phyloP scores from a whole-genome alignment of 2,797 vertebrate species.

The Galagoides demidoff region DNA sequence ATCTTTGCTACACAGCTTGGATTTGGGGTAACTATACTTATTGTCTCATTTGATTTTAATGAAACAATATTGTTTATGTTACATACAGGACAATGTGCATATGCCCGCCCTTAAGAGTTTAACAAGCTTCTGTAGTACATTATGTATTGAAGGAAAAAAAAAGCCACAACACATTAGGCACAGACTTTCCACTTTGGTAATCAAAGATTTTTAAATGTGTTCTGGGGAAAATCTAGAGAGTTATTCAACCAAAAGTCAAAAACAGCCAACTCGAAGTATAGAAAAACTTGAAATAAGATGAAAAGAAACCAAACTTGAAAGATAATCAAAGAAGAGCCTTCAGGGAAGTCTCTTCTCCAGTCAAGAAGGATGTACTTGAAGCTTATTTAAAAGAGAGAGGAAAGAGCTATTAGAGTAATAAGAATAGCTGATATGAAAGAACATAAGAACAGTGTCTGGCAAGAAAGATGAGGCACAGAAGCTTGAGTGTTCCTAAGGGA shows the following conservation, averaged over 20 bases:
- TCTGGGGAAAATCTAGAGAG: conserved; percentile 37
- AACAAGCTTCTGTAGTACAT: conserved; percentile 24
- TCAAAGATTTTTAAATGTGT: conserved; percentile 52
- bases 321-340: conserved; percentile 63
- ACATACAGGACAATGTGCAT: neutral
- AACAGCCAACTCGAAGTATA: conserved; percentile 17
- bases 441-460: neutral
- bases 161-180: neutral
- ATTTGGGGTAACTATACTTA: neutral
- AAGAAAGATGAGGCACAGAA: conserved; percentile 34
- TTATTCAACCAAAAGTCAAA: conserved; percentile 51
- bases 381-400: conserved; percentile 50
- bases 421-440: conserved; percentile 51
- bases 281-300: conserved; percentile 53
- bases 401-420: conserved; percentile 58
- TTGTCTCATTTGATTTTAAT: conserved; percentile 21
- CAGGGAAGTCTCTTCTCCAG: conserved; percentile 38
- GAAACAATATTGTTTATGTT: conserved; percentile 13
- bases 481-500: conserved; percentile 34
- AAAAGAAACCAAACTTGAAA: conserved; percentile 56
- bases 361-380: conserved; percentile 48
- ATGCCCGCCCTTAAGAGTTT: neutral
- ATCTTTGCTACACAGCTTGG: neutral
- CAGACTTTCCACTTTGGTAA: conserved; percentile 25
- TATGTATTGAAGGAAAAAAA: neutral